Evolutionary conservation across 2,888 invertebrate species (phyloP), one percentile per base, ranked within the genome.

Genomic region (Gymnoscelis rufifasciata): DNA sequence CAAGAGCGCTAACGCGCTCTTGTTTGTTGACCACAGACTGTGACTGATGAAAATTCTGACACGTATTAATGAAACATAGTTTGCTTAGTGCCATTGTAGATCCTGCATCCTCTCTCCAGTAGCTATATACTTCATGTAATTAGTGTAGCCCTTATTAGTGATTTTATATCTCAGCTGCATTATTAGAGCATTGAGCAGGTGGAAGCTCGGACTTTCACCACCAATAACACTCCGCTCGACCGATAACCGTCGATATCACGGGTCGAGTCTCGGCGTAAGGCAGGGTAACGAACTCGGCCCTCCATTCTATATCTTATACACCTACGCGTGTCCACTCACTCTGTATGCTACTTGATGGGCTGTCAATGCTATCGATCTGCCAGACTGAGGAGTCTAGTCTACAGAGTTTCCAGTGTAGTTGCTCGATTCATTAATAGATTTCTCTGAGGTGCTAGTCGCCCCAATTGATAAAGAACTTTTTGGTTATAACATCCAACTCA

Each of bases 271-370:
- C 62, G 24, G 64, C 58, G 60, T 67, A 46, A 64, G 68, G 44
- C 71, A 71, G 78, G 74, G 73, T 73, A 76, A 71, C 73, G 79
- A 78, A 71, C 79, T 73, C 67, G 64, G 56, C 45, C 68, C 66
- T 51, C 42, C 56, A 58, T 56, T 67, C 39, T 64, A 66, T 64
- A 52, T 55, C 53, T 59, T 57, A 52, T 59, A 62, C 49, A 53
- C 59, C 58, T 55, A 54, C 55, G 60, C 55, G 54, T 56, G 49
- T 63, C 58, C 60, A 66, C 57, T 61, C 59, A 63, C 14, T 33
- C 15, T 33, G 65, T 66, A 63, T 61, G 54, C 46, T 57, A 53
- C 57, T 43, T 67, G 64, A 62, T 68, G 56, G 52, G 57, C 61
- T 64, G 68, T 67, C 68, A 57, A 57, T 62, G 54, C 54, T 68